Conservation (phyloP, 1,140 invertebrate genomes). For the Sinella curviseta region DNA sequence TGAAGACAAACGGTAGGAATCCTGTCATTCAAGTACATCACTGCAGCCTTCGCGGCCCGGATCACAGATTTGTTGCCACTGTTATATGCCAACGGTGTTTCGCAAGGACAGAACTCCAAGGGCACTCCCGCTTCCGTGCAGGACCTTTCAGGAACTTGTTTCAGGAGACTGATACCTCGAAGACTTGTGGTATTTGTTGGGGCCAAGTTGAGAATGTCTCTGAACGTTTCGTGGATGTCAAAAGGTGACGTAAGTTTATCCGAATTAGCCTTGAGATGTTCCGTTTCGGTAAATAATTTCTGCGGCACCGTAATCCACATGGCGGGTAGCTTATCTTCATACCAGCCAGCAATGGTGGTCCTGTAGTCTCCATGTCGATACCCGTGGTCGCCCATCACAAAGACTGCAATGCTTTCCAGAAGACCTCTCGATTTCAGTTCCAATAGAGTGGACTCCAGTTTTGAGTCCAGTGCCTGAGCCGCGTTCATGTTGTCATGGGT, state of each 20-base stretch:
- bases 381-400: neutral
- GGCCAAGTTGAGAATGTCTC: neutral
- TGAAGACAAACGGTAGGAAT: conserved; percentile 26
- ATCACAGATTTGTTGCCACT: neutral
- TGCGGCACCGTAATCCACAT: neutral
- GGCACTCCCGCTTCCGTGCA: conserved; percentile 39
- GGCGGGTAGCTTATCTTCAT: neutral
- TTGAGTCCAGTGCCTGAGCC: neutral
- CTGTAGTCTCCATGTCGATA: neutral
- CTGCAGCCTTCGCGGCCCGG: too few species aligned
- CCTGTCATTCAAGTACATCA: conserved; percentile 35
- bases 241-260: neutral
- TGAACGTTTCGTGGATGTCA: neutral
- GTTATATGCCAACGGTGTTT: neutral
- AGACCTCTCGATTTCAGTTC: neutral
- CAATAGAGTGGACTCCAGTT: neutral
- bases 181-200: neutral
- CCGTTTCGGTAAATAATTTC: neutral
- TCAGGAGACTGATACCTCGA: conserved; percentile 31
- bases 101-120: conserved; percentile 36
- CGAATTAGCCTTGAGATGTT: neutral
- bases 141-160: conserved; percentile 16
- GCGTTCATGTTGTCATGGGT: neutral
- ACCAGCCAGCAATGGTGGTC: neutral
- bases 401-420: neutral